Conservation (phyloP, 2,888 invertebrate species). For the Antheraea assamensis region DNA sequence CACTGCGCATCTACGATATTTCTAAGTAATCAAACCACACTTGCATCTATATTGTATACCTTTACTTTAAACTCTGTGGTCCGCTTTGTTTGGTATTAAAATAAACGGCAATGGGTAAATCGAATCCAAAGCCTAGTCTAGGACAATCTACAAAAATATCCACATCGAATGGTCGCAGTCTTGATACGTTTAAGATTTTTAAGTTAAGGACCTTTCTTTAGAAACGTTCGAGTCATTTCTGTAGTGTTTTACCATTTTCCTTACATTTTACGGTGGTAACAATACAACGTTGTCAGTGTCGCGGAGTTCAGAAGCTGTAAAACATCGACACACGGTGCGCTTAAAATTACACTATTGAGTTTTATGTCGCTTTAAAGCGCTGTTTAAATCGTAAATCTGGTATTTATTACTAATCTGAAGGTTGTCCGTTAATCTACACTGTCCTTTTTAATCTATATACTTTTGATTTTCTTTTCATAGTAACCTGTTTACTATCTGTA, state of each 20-base stretch:
- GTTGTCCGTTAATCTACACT: neutral
- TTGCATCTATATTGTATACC: neutral
- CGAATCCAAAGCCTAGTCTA: too few relatives aligned
- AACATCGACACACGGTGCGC: constrained; percentile 11
- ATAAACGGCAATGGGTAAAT: too few relatives aligned
- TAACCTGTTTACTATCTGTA: neutral
- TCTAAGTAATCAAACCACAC: neutral
- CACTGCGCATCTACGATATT: too few relatives aligned
- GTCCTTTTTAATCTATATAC: neutral
- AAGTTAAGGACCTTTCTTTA: too few relatives aligned
- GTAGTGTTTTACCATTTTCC: neutral
- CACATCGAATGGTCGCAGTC: too few relatives aligned
- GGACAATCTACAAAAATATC: too few relatives aligned
- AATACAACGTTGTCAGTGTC: neutral
- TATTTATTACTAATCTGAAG: neutral
- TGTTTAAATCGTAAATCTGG: neutral
- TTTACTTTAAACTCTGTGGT: too few relatives aligned
- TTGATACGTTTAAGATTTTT: too few relatives aligned
- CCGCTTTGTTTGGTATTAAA: too few relatives aligned
- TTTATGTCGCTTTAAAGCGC: constrained; percentile 14
- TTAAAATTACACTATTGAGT: constrained; percentile 20
- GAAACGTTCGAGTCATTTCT: neutral
- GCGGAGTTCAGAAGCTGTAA: constrained; percentile 10
- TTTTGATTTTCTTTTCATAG: neutral
- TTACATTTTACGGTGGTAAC: neutral